Conservation (phyloP, 2,888 invertebrate species). For the Rosalia funebris region DNA sequence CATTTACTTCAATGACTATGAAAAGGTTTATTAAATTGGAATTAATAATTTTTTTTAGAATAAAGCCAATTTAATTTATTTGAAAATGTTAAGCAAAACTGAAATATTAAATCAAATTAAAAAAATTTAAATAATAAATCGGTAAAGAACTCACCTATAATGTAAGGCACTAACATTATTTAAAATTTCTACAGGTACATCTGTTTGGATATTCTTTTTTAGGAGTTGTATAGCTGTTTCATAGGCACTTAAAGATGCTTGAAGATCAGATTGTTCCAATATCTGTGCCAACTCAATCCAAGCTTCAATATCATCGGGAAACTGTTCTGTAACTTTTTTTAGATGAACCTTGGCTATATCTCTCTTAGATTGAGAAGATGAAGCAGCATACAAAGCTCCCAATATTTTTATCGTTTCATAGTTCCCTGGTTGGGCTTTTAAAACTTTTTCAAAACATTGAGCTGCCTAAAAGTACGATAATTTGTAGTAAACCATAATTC, state of each 20-base stretch:
- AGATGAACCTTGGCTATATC: slow-evolving; percentile 94
- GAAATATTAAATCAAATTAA: too few relatives aligned
- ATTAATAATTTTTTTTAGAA: too few relatives aligned
- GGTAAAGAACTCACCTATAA: slow-evolving; percentile 73
- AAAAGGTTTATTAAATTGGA: too few relatives aligned
- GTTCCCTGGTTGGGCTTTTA: slow-evolving; percentile 96
- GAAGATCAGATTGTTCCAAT: slow-evolving; percentile 91
- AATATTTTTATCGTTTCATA: slow-evolving; percentile 99
- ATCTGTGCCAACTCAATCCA: slow-evolving; percentile 99
- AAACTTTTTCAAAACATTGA: slow-evolving; percentile 97
- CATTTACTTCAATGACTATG: too few relatives aligned
- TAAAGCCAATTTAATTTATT: too few relatives aligned
- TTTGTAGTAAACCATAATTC: too few relatives aligned
- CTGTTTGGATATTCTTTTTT: slow-evolving; percentile 91
- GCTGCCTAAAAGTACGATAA: slow-evolving; percentile 77
- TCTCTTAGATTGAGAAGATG: slow-evolving; percentile 86
- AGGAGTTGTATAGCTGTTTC: slow-evolving; percentile 92
- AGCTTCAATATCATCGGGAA: slow-evolving; percentile 98
- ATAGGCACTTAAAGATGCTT: slow-evolving; percentile 91
- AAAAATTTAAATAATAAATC: too few relatives aligned
- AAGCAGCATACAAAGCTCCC: slow-evolving; percentile 94
- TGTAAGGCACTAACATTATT: slow-evolving; percentile 97
- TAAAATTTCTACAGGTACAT: slow-evolving; percentile 96
- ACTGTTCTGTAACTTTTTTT: slow-evolving; percentile 95
- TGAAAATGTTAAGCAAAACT: too few relatives aligned